Base-by-base conservation (phyloP, 35 echinoderm and acorn worm species). In the Stichopus chloronotus region DNA sequence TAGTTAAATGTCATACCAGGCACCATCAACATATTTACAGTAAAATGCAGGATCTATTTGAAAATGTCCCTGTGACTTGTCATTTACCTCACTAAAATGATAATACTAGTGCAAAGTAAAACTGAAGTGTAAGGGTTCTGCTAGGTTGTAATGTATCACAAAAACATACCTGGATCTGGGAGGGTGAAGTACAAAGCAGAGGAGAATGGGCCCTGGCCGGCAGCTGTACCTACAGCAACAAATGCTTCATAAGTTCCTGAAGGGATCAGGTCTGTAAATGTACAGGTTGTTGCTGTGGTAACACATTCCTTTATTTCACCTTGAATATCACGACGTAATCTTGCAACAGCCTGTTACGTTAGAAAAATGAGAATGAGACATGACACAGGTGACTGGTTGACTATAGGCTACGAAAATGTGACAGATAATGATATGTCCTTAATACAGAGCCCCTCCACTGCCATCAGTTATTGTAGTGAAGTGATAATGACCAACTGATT, bases 181-280 rank as follows among this genome's bases (percentile, higher is more conserved):
- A 91, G 69, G 9, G 90, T 91, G 21, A 91, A 7, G 17, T 57
- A 58, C 4, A 91, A 23, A 53, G 76, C 56, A 53, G 71, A 1
- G 7, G 90, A 78, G 53, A 78, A 91, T 56, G 90, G 90, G 6
- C 90, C 90, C n/a, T 91, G 71, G 79, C 90, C 90, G 6, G 21
- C 72, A 12, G 74, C 7, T 22, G 90, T 91, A 6, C 72, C 72
- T 7, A 91, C 90, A 58, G 90, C 90, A 1, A 91, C 90, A 79
- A 91, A 91, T 3, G 58, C 72, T 53, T 91, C 90, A 91, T 91
- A 91, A 19, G 22, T 24, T 23, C 9, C 52, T 56, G 71, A 77
- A 8, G 90, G 72, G 25, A 53, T 79, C 25, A 91, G 72, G 5
- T 55, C 72, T 25, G 19, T 12, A 19, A 89, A 25, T 6, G 61